phyloP scores from a whole-genome alignment of 1,140 invertebrate genomes.

The Druon quercuslanigerum region DNA sequence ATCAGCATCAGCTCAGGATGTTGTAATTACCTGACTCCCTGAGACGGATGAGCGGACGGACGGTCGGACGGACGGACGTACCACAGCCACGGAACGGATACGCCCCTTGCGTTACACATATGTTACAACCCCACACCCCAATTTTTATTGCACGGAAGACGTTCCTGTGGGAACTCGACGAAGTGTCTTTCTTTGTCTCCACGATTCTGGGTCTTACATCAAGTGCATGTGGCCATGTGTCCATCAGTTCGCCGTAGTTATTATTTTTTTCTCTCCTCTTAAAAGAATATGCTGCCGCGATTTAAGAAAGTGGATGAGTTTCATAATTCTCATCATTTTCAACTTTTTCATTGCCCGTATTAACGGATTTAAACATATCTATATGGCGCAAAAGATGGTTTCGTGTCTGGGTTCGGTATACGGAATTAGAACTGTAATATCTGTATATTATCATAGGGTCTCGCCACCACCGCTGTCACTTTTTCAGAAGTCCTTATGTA shows the following conservation, averaged over 20 bases:
- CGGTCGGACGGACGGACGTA: conserved; percentile 44
- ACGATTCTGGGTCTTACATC: conserved; percentile 14
- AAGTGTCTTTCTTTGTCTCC: conserved; percentile 49
- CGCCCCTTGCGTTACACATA: conserved; percentile 59
- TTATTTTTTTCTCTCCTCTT: conserved; percentile 4
- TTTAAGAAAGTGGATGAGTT: neutral
- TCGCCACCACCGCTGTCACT: too few relatives aligned
- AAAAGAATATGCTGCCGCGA: neutral
- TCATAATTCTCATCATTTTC: neutral
- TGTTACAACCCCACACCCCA: conserved; percentile 59
- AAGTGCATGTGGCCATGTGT: conserved; percentile 22
- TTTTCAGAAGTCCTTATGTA: too few relatives aligned
- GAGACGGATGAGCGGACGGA: conserved; percentile 58
- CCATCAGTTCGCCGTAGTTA: neutral
- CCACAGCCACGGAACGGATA: conserved; percentile 56
- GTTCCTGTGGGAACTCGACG: conserved; percentile 57
- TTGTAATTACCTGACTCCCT: conserved; percentile 57
- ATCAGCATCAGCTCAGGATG: conserved; percentile 57
- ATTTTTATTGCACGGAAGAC: conserved; percentile 57
- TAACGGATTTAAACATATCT: too few relatives aligned
- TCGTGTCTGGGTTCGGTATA: too few relatives aligned
- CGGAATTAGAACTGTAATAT: too few relatives aligned
- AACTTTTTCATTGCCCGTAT: too few relatives aligned
- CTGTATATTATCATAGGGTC: too few relatives aligned
- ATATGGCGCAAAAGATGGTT: too few relatives aligned